Evolutionary conservation across 2,797 vertebrate species (phyloP).

Genomic region (Enteromius radiatus): DNA sequence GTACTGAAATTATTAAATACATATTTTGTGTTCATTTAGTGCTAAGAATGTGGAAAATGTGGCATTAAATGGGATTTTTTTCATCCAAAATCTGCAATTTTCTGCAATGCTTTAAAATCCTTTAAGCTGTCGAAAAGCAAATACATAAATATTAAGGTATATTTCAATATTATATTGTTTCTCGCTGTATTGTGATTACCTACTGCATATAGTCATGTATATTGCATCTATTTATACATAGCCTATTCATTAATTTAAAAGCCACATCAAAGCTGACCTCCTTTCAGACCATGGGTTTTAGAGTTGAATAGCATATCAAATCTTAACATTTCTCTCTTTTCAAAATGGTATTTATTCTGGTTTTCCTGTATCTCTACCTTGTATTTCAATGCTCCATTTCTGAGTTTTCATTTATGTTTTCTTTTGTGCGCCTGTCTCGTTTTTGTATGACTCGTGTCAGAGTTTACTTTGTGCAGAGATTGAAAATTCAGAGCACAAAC

Average conservation of each 20-base stretch:
- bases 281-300: slow-evolving; percentile 49
- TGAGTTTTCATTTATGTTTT: slow-evolving; percentile 27
- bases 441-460: not conserved
- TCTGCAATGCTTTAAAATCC: not conserved
- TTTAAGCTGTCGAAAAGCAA: not conserved
- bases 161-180: not conserved
- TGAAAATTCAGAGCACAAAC: slow-evolving; percentile 7
- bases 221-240: not conserved
- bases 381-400: slow-evolving; percentile 36
- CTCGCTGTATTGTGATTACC: not conserved
- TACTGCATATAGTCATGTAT: not conserved
- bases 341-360: slow-evolving; percentile 41
- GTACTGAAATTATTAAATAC: not conserved
- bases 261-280: slow-evolving; percentile 59
- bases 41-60: not conserved
- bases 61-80: not conserved
- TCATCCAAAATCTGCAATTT: not conserved
- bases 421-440: slow-evolving; percentile 18
- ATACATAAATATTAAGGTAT: not conserved
- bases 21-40: not conserved
- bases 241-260: slow-evolving; percentile 51
- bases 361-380: slow-evolving; percentile 30
- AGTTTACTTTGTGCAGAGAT: slow-evolving; percentile 17
- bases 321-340: slow-evolving; percentile 46
- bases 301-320: slow-evolving; percentile 47